These are phyloP conservation scores for Ichneumon xanthorius DNA, from an alignment of 2,888 invertebrate genomes.

Conservation along the genomic window DNA sequence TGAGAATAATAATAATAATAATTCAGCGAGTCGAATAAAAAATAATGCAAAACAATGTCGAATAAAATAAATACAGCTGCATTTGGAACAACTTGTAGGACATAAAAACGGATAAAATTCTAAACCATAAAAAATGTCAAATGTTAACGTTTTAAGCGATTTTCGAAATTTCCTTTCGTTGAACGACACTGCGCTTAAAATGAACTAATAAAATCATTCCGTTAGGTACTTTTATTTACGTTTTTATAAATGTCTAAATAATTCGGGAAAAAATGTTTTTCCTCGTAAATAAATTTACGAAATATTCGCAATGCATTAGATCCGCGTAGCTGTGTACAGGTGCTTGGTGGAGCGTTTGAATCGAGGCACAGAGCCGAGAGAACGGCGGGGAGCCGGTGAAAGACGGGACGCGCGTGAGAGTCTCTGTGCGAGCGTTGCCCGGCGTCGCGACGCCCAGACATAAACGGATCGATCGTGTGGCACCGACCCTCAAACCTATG, in stretches of 20 bases:
- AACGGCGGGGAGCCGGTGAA: constrained; percentile 12
- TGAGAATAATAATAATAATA: not conserved
- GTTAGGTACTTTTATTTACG: no score
- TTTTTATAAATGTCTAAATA: no score
- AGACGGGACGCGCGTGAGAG: constrained; percentile 10
- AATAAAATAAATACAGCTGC: not conserved
- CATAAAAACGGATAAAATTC: no score
- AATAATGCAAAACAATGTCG: not conserved
- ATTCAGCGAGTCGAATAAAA: not conserved
- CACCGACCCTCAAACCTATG: constrained; percentile 76
- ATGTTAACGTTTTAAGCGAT: no score
- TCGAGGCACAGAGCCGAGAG: not conserved
- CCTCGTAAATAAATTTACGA: no score
- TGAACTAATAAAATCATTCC: no score
- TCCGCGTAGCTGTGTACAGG: no score
- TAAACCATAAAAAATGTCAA: no score
- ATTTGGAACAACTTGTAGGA: not conserved
- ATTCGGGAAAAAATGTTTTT: no score
- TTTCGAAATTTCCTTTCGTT: no score
- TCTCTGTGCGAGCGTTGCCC: constrained; percentile 57
- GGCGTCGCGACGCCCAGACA: constrained; percentile 78
- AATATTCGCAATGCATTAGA: no score
- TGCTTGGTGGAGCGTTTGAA: not conserved
- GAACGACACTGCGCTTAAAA: no score
- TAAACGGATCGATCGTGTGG: constrained; percentile 80